phyloP scores from a whole-genome alignment of 2,888 invertebrate genomes.

The Cheilosia vernalis region DNA sequence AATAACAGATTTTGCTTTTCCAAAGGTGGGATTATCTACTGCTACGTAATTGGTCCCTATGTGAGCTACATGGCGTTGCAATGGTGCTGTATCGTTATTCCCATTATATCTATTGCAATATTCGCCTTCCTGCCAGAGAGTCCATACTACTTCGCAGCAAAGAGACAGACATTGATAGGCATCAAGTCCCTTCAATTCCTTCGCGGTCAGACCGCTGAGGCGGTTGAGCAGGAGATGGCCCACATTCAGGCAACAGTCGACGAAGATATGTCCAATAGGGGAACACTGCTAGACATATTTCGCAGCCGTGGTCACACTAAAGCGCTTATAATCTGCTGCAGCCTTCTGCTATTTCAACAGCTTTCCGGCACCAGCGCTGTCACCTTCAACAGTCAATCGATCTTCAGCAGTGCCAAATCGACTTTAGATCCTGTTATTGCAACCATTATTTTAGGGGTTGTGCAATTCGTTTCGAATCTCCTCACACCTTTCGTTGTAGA shows the following conservation, averaged over 20 bases:
- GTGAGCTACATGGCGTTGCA: slow-evolving; percentile 87
- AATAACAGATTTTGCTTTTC: not conserved
- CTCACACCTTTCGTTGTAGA: slow-evolving; percentile 91
- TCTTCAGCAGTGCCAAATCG: slow-evolving; percentile 88
- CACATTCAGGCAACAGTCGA: slow-evolving; percentile 85
- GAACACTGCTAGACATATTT: slow-evolving; percentile 85
- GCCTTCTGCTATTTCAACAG: slow-evolving; percentile 92
- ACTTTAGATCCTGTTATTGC: slow-evolving; percentile 86
- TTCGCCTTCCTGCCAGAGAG: slow-evolving; percentile 92
- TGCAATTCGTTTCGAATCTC: slow-evolving; percentile 89
- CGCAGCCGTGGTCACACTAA: slow-evolving; percentile 89
- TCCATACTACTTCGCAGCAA: slow-evolving; percentile 88
- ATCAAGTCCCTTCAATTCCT: slow-evolving; percentile 87
- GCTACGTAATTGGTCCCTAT: slow-evolving; percentile 89
- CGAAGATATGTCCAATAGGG: slow-evolving; percentile 82
- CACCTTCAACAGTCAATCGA: slow-evolving; percentile 89
- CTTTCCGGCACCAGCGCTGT: slow-evolving; percentile 92
- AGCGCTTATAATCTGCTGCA: slow-evolving; percentile 89
- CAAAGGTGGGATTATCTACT: slow-evolving; percentile 86
- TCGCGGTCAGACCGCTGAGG: slow-evolving; percentile 86
- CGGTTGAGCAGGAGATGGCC: slow-evolving; percentile 87
- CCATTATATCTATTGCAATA: slow-evolving; percentile 85
- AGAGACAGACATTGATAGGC: slow-evolving; percentile 86
- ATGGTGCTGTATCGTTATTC: slow-evolving; percentile 87
- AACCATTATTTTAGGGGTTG: slow-evolving; percentile 89